These are phyloP conservation scores for Platysteira castanea DNA, from an alignment of 2,113 vertebrate genomes.

Conservation along the genomic window DNA sequence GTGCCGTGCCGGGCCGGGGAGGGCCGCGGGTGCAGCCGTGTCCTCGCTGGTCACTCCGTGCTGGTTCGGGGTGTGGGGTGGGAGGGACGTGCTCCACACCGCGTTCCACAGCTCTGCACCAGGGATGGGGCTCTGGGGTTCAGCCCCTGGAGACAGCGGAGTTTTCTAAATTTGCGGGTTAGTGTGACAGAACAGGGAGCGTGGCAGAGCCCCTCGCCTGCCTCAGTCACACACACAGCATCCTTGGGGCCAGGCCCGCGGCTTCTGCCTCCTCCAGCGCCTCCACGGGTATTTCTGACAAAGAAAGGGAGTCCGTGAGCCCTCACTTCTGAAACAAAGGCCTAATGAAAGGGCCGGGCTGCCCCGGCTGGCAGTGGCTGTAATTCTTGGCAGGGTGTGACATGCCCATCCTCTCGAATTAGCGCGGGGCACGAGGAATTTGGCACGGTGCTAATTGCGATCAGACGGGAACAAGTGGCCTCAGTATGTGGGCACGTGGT, in stretches of 20 bases:
- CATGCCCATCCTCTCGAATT: conserved; percentile 70
- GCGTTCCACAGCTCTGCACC: rapidly evolving
- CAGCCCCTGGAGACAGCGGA: rapidly evolving
- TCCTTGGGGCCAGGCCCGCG: not conserved
- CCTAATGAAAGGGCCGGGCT: conserved; percentile 43
- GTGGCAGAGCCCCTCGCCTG: not conserved
- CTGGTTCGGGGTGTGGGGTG: rapidly evolving
- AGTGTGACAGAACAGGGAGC: rapidly evolving
- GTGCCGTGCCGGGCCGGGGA: rapidly evolving
- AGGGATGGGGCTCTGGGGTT: rapidly evolving
- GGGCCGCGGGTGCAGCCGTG: not conserved
- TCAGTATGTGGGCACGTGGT: conserved; percentile 65
- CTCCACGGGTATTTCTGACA: not conserved
- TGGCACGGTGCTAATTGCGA: conserved; percentile 74
- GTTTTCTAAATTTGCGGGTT: not conserved
- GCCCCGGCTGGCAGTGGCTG: not conserved
- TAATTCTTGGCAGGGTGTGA: conserved; percentile 67
- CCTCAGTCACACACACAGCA: not conserved
- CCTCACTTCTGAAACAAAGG: conserved; percentile 58
- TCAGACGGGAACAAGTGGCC: conserved; percentile 63
- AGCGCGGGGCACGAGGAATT: conserved; percentile 58
- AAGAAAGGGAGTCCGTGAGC: not conserved
- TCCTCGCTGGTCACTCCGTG: not conserved
- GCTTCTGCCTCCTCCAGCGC: not conserved
- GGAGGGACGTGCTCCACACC: rapidly evolving